phyloP scores from a whole-genome alignment of 2,113 vertebrate genomes.

The Mionectes macconnelli region DNA sequence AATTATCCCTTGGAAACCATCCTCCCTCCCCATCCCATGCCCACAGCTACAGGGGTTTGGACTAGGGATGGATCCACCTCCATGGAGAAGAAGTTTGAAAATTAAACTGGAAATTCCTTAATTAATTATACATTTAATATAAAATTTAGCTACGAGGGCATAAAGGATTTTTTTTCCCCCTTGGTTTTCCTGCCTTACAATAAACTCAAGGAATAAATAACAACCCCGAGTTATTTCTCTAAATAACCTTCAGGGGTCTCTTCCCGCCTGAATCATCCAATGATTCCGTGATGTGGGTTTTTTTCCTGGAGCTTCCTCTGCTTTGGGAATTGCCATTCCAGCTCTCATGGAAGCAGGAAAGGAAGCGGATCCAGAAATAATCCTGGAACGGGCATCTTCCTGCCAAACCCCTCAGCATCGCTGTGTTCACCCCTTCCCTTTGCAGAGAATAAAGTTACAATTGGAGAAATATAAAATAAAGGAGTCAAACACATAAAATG shows the following conservation, averaged over 20 bases:
- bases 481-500: too few relatives aligned
- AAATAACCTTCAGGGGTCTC: background rate
- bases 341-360: too few relatives aligned
- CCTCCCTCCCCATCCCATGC: background rate
- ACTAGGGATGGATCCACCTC: background rate
- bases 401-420: too few relatives aligned
- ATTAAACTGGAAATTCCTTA: background rate
- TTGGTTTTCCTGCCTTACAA: background rate
- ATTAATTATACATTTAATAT: background rate
- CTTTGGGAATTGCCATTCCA: too few relatives aligned
- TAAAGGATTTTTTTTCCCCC: too few relatives aligned
- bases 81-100: background rate
- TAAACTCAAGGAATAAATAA: background rate
- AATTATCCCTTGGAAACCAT: background rate
- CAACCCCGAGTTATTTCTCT: background rate
- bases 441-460: too few relatives aligned
- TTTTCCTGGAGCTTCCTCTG: background rate
- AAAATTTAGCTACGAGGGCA: background rate
- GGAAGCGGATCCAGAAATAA: too few relatives aligned
- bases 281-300: background rate
- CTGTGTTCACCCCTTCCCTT: too few relatives aligned
- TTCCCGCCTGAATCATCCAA: background rate
- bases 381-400: too few relatives aligned
- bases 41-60: rapidly evolving
- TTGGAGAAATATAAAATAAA: too few relatives aligned